phyloP scores from a whole-genome alignment of 2,888 invertebrate species.

The Myopa testacea region DNA sequence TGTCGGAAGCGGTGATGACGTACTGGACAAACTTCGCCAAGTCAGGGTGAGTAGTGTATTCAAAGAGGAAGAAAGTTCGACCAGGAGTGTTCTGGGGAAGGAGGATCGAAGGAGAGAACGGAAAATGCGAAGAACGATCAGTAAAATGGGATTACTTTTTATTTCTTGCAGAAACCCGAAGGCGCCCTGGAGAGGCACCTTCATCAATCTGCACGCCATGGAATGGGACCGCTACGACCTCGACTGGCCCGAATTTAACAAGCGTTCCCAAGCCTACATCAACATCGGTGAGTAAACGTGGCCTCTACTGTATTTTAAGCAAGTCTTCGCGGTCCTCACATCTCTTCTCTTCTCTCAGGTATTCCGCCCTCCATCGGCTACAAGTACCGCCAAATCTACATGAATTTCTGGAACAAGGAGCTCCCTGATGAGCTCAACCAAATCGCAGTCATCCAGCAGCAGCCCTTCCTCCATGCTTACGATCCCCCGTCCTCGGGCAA shows the following conservation, averaged over 20 bases:
- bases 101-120: background rate
- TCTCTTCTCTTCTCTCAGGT: conserved; percentile 67
- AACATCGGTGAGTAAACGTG: conserved; percentile 71
- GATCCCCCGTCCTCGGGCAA: conserved; percentile 47
- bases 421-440: conserved; percentile 79
- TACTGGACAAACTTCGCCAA: conserved; percentile 92
- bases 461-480: conserved; percentile 55
- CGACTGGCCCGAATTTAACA: conserved; percentile 88
- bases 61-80: background rate
- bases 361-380: conserved; percentile 80
- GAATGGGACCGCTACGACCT: conserved; percentile 79
- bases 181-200: conserved; percentile 76
- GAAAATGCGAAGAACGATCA: background rate
- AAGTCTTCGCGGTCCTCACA: too few species aligned
- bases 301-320: background rate
- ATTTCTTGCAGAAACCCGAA: conserved; percentile 78
- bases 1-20: conserved; percentile 89
- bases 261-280: conserved; percentile 80
- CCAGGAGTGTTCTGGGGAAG: background rate
- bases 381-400: conserved; percentile 81
- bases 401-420: conserved; percentile 86
- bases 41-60: conserved; percentile 77
- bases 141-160: background rate
- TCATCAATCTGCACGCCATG: conserved; percentile 73
- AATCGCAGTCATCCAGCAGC: conserved; percentile 63